Percentiles rank a stretch among this genome's conserved stretches.
These are phyloP conservation scores for Distichodus sexfasciatus DNA, from an alignment of 2,797 vertebrate species.

Conservation along the genomic window DNA sequence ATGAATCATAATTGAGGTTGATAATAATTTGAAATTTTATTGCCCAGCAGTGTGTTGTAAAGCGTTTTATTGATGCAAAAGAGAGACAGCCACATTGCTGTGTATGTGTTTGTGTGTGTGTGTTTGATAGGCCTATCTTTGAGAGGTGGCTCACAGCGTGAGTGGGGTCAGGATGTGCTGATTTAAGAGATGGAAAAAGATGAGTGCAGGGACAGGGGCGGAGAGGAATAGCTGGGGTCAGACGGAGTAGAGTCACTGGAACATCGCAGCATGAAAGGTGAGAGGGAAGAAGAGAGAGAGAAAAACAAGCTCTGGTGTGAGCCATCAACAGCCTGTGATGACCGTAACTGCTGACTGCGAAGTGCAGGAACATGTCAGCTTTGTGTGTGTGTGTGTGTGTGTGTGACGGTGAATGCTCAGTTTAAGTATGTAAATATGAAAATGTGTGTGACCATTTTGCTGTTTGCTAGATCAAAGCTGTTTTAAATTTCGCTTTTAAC, in stretches of 20 bases:
- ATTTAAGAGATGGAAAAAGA: slow-evolving; percentile 25
- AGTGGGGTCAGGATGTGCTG: slow-evolving; percentile 24
- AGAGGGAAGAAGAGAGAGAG: not conserved
- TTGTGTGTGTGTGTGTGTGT: not conserved
- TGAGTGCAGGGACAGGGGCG: slow-evolving; percentile 44
- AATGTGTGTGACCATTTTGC: not conserved
- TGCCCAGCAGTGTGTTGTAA: no score
- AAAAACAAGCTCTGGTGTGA: not conserved
- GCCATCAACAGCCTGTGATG: slow-evolving; percentile 13
- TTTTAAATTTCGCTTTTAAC: no score
- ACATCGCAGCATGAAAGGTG: slow-evolving; percentile 4
- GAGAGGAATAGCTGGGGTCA: slow-evolving; percentile 36
- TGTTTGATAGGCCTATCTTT: slow-evolving; percentile 20
- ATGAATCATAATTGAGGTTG: no score
- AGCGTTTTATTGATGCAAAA: not conserved
- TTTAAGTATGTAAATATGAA: not conserved
- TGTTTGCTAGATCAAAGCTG: no score
- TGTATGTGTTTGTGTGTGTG: slow-evolving; percentile 5
- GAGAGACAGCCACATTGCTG: not conserved
- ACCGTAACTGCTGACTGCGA: slow-evolving; percentile 27
- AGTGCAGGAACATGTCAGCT: no score
- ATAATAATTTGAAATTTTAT: no score
- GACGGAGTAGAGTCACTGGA: not conserved
- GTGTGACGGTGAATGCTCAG: not conserved
- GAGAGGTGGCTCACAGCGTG: not conserved